Percentiles rank a stretch among this genome's conserved stretches.
Conservation (phyloP, 1,140 invertebrate genomes). For the Tetraneura akinire region DNA sequence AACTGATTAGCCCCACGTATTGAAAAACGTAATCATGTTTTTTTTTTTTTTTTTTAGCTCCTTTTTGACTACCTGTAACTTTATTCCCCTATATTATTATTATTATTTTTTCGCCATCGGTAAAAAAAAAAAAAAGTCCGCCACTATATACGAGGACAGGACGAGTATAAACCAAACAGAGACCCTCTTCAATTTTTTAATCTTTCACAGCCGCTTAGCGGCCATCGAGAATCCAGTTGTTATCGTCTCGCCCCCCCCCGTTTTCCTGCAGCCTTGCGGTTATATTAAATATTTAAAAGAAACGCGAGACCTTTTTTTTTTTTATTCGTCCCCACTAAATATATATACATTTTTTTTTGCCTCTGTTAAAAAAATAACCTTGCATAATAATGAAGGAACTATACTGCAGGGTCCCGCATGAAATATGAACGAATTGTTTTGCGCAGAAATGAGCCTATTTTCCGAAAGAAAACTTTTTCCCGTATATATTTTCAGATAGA, state of each 20-base stretch:
- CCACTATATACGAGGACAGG: not conserved
- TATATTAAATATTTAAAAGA: constrained; percentile 51
- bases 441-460: constrained; percentile 46
- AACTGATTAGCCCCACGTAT: constrained; percentile 37
- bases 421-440: constrained; percentile 47
- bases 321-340: not conserved
- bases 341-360: constrained; percentile 36
- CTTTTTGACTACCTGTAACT: constrained; percentile 39
- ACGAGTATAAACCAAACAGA: constrained; percentile 49
- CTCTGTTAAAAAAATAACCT: constrained; percentile 44
- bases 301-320: constrained; percentile 35
- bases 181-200: constrained; percentile 51
- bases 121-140: constrained; percentile 44
- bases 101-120: constrained; percentile 31
- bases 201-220: constrained; percentile 51
- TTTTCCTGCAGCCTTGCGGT: constrained; percentile 14
- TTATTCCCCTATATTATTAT: constrained; percentile 33
- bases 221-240: constrained; percentile 50
- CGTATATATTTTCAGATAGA: constrained; percentile 1
- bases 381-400: constrained; percentile 45
- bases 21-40: constrained; percentile 46
- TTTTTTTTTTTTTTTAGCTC: too few relatives aligned
- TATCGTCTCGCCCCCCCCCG: constrained; percentile 35
- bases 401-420: not conserved
- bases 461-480: constrained; percentile 38